Conservation (phyloP, 2,113 vertebrate species). For the Ophthalmolycus amberensis region DNA sequence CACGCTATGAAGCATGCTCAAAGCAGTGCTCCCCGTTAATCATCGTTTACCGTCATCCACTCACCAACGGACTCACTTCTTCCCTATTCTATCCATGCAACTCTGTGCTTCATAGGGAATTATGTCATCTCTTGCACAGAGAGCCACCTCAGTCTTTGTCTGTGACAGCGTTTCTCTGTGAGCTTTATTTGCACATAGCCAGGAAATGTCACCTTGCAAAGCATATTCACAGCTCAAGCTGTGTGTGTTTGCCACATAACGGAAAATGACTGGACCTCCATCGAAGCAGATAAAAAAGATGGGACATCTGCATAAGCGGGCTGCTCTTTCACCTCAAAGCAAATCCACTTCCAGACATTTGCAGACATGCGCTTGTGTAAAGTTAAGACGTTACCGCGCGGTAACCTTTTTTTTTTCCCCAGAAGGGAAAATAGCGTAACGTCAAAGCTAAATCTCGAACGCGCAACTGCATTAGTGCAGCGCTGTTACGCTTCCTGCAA, state of each 20-base stretch:
- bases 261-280: slow-evolving; percentile 79
- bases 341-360: slow-evolving; percentile 23
- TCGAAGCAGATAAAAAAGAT: slow-evolving; percentile 75
- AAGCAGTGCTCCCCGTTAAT: background rate
- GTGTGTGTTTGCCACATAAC: slow-evolving; percentile 81
- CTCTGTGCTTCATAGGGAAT: slow-evolving; percentile 9
- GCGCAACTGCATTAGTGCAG: slow-evolving; percentile 12
- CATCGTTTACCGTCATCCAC: background rate
- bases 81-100: background rate
- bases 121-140: slow-evolving; percentile 33
- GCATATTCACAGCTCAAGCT: slow-evolving; percentile 83
- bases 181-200: slow-evolving; percentile 76
- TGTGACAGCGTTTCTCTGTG: slow-evolving; percentile 66
- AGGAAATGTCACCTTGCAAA: slow-evolving; percentile 82
- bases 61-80: background rate
- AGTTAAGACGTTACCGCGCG: background rate
- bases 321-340: slow-evolving; percentile 52
- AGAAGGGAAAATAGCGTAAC: slow-evolving; percentile 4
- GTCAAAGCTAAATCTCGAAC: background rate
- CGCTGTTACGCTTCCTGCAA: slow-evolving; percentile 45
- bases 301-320: slow-evolving; percentile 76
- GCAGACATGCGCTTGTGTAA: background rate
- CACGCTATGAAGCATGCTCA: slow-evolving; percentile 14
- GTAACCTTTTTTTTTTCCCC: background rate
- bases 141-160: slow-evolving; percentile 57